Conservation (phyloP, 1,140 invertebrate species). For the Polypedilum vanderplanki region DNA sequence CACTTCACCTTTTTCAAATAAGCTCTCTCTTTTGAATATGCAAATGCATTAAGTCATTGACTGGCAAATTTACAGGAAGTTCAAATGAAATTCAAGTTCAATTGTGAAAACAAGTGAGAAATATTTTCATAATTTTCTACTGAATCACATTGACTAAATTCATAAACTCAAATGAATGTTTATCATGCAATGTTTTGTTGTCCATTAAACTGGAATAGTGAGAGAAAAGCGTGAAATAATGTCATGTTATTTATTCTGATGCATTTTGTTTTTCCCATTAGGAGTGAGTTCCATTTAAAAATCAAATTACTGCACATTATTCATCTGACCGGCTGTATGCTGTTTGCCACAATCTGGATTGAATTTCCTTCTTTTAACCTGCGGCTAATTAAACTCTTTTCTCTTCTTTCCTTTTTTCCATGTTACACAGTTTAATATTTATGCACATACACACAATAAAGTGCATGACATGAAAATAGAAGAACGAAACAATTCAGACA, state of each 20-base stretch:
- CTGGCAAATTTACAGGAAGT: not conserved
- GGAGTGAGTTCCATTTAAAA: not conserved
- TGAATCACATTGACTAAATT: too few species aligned
- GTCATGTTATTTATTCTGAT: not conserved
- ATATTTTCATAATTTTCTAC: not conserved
- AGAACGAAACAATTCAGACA: not conserved
- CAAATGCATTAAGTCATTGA: not conserved
- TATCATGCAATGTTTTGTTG: conserved; percentile 1
- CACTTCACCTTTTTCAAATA: not conserved
- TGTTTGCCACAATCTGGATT: not conserved
- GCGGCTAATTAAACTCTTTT: conserved; percentile 1
- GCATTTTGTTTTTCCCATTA: not conserved
- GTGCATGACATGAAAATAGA: not conserved
- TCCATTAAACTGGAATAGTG: too few species aligned
- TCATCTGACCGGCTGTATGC: not conserved
- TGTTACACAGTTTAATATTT: not conserved
- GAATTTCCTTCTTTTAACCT: not conserved
- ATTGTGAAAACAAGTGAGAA: not conserved
- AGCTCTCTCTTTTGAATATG: not conserved
- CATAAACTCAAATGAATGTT: not conserved
- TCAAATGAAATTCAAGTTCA: not conserved
- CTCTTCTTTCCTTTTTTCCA: not conserved
- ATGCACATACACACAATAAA: not conserved
- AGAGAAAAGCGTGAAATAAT: not conserved
- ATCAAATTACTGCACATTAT: not conserved